phyloP scores from a whole-genome alignment of 2,113 vertebrate genomes.

The Dromiciops gliroides region DNA sequence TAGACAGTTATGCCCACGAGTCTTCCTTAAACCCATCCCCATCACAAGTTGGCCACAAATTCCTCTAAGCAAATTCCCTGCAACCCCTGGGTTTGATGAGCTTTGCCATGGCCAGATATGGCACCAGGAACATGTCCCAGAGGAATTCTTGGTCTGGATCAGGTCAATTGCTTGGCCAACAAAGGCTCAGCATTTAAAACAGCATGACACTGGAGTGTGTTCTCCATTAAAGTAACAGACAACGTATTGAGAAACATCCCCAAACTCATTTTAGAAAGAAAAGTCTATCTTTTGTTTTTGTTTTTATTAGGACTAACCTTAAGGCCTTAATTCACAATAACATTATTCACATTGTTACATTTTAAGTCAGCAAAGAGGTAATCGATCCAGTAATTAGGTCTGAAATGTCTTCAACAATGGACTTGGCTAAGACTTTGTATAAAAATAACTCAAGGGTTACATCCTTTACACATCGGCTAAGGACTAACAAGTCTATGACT shows the following conservation, averaged over 20 bases:
- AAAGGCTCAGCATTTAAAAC: not conserved
- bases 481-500: not conserved
- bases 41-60: not conserved
- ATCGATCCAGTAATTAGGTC: not conserved
- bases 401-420: conserved; percentile 1
- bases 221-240: not conserved
- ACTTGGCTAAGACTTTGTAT: not conserved
- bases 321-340: not conserved
- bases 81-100: not conserved
- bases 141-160: not conserved
- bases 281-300: not conserved
- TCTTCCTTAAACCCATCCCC: not conserved
- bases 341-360: not conserved
- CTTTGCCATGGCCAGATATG: not conserved
- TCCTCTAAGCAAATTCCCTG: not conserved
- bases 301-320: not conserved
- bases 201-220: not conserved
- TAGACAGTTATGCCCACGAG: not conserved
- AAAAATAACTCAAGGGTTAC: not conserved
- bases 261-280: not conserved
- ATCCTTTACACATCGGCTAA: not conserved
- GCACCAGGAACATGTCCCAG: not conserved
- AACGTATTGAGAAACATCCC: not conserved
- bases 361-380: not conserved
- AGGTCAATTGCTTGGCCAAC: not conserved